Conservation (phyloP, 1,140 invertebrate species). For the Cydia pomonella region DNA sequence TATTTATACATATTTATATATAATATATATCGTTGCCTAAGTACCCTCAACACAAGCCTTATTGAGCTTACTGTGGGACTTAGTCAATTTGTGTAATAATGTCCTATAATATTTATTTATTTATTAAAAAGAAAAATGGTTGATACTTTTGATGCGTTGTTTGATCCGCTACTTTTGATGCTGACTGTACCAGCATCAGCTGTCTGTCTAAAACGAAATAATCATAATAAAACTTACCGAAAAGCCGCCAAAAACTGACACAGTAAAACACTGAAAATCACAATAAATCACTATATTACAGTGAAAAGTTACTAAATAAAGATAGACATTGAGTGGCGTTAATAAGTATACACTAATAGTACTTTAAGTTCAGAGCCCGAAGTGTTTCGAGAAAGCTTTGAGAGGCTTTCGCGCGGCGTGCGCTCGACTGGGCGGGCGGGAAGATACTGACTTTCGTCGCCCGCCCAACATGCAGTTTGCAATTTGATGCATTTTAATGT, state of each 20-base stretch:
- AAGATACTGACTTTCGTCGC: neutral
- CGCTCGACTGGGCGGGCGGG: conserved; percentile 19
- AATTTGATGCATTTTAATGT: conserved; percentile 10
- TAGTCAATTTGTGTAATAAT: no score
- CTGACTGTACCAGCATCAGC: no score
- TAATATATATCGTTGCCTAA: no score
- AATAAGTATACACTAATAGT: neutral
- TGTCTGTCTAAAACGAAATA: no score
- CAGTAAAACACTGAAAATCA: neutral
- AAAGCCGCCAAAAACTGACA: neutral
- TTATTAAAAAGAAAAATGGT: no score
- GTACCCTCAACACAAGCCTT: no score
- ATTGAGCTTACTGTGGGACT: no score
- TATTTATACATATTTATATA: no score
- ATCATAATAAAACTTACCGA: conserved; percentile 5
- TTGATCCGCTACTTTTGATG: no score
- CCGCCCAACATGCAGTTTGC: neutral
- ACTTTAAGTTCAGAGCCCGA: neutral
- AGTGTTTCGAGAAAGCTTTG: neutral
- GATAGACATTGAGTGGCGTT: neutral
- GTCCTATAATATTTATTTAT: no score
- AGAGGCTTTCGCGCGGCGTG: conserved; percentile 9
- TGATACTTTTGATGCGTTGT: no score
- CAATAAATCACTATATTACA: neutral
- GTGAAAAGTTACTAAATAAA: conserved; percentile 12